Base-by-base conservation (phyloP, 2,113 vertebrate species). In the Hippocampus guttulatus region DNA sequence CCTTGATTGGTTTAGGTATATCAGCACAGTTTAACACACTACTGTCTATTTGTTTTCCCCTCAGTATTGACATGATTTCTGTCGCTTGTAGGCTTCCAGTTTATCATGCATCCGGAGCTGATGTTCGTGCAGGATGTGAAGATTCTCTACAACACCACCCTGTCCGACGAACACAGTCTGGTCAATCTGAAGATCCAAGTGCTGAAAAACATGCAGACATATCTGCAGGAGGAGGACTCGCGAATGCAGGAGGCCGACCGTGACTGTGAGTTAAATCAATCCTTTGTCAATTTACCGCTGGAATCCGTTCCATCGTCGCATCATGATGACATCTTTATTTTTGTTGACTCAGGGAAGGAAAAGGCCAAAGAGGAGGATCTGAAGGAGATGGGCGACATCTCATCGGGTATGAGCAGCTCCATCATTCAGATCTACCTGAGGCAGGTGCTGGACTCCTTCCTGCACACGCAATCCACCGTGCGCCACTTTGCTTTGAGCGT, bases 361-460 rank as follows among this genome's bases (percentile, higher is more conserved):
- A 87, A 96, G 84, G 92, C 95, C 43, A 98, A 98, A 43, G 93
- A 98, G 84, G 97, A 99, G 89, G 96, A 99, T 86, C 90, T 99
- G 64, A 99, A 99, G 91, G 97, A 98, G 91, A 98, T 99, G 96
- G 97, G 97, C 18, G 97, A 99, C 84, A 95, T 98, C 90, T 98
- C 97, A 68, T 98, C 97, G 60, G 97, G 97, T 83, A 99, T 99
- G 97, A 99, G 97, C 89, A 98, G 96, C 90, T 99, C 97, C 83
- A 99, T 99, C 84, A 98, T 98, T 96, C 97, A 99, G 90, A 95
- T 99, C n/a, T 99, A 99, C 93, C 93, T 99, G 83, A 99, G 98
- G 94, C 96, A 99, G 86, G 95, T 98, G 88, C 92, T 99, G 84
- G 97, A 99, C 90, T 94, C 95, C 27, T 99, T 99, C 90, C 96